Conservation (phyloP, 2,888 invertebrate genomes). For the Nomada ruficornis region DNA sequence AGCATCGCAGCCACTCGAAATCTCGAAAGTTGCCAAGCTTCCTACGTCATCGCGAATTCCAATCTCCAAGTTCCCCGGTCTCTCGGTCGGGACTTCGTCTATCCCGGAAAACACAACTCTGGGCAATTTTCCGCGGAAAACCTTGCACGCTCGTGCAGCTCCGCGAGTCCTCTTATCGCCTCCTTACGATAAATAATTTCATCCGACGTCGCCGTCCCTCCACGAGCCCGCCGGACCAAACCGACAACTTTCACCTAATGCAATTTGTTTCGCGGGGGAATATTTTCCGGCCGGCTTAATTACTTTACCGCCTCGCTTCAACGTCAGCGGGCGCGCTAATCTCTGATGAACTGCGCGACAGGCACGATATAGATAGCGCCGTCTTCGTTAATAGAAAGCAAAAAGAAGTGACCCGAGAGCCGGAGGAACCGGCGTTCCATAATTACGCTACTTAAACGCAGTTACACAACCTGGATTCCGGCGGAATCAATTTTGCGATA, state of each 20-base stretch:
- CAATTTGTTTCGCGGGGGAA: slow-evolving; percentile 42
- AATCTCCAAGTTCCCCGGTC: slow-evolving; percentile 52
- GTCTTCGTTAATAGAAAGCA: not conserved
- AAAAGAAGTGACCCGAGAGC: slow-evolving; percentile 16
- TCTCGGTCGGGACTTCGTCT: slow-evolving; percentile 37
- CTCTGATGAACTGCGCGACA: slow-evolving; percentile 41
- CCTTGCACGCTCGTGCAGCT: not conserved
- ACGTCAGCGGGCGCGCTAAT: slow-evolving; percentile 23
- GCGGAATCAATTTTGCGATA: slow-evolving; percentile 20
- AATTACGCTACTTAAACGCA: slow-evolving; percentile 51
- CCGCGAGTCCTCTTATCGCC: not conserved
- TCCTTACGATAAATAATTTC: slow-evolving; percentile 60
- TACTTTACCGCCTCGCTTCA: slow-evolving; percentile 41
- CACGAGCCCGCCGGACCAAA: not conserved
- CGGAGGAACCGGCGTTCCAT: slow-evolving; percentile 23
- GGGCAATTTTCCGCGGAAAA: slow-evolving; percentile 2
- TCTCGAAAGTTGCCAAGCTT: slow-evolving; percentile 46
- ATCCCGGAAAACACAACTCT: slow-evolving; percentile 18
- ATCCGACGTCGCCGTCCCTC: not conserved
- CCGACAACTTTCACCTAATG: slow-evolving; percentile 12
- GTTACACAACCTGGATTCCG: slow-evolving; percentile 23
- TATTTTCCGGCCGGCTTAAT: slow-evolving; percentile 55
- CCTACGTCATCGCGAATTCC: slow-evolving; percentile 50
- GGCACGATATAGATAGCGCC: slow-evolving; percentile 1
- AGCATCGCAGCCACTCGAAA: slow-evolving; percentile 44